Evolutionary conservation across 2,888 invertebrate genomes (phyloP).

Genomic region (Limenitis camilla): DNA sequence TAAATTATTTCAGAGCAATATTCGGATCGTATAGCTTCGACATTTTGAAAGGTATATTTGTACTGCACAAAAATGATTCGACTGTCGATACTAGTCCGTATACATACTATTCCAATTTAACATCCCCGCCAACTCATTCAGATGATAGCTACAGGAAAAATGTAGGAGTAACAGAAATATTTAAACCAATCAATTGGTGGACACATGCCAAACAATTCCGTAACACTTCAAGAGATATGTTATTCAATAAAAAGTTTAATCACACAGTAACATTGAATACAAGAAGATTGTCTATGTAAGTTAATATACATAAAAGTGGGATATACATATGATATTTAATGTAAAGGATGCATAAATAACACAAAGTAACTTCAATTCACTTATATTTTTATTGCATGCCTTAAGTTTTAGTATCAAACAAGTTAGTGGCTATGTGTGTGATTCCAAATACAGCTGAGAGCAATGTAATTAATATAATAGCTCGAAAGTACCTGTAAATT

Average conservation of each 20-base stretch:
- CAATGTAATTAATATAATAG: constrained; percentile 44
- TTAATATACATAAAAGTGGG: no score
- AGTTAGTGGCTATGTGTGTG: constrained; percentile 38
- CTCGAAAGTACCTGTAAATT: constrained; percentile 58
- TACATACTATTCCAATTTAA: background rate
- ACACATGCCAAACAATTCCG: constrained; percentile 2
- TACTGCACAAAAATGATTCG: constrained; percentile 8
- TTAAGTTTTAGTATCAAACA: constrained; percentile 26
- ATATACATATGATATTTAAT: no score
- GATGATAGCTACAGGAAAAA: constrained; percentile 12
- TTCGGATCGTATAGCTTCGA: constrained; percentile 41
- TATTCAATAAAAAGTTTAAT: no score
- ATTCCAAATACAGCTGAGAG: constrained; percentile 44
- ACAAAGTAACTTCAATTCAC: background rate
- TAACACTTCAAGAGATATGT: constrained; percentile 1
- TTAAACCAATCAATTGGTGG: constrained; percentile 11
- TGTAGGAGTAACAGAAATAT: background rate
- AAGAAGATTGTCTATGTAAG: no score
- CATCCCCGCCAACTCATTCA: background rate
- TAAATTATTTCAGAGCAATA: constrained; percentile 36
- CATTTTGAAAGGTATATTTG: constrained; percentile 33
- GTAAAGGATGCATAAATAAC: background rate
- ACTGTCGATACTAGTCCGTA: background rate
- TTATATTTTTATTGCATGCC: background rate
- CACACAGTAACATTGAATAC: no score